Evolutionary conservation across 2,888 invertebrate genomes (phyloP), one percentile per base, ranked within the genome.

Genomic region (Lepidonotus clava): DNA sequence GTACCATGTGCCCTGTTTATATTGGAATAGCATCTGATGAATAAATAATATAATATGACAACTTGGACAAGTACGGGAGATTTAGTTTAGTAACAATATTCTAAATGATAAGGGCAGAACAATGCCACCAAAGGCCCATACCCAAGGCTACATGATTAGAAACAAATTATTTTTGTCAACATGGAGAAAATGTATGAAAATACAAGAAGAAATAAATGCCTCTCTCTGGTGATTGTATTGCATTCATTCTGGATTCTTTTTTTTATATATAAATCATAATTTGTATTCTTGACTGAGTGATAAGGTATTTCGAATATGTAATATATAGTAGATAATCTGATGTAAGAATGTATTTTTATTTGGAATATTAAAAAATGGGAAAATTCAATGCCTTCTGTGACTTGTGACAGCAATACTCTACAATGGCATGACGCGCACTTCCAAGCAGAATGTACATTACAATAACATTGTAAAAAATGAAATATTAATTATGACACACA

Each of bases 271-370:
- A 71, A 71, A 71, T 71, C 34, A 71, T 71, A 38, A 71, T 71
- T 71, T 71, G 38, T 71, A 71, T 71, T 71, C 38, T 71, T 71
- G 71, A 71, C 36, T 34, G 38, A 71, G 71, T 71, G 71, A 71
- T 71, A 71, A 71, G n/a, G n/a, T n/a, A n/a, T n/a, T n/a, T n/a
- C n/a, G n/a, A n/a, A n/a, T n/a, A n/a, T n/a, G n/a, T n/a, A n/a
- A n/a, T n/a, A n/a, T n/a, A n/a, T n/a, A n/a, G n/a, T n/a, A n/a
- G n/a, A n/a, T n/a, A n/a, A n/a, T n/a, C n/a, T n/a, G n/a, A n/a
- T n/a, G n/a, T n/a, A n/a, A n/a, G n/a, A n/a, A n/a, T n/a, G n/a
- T n/a, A n/a, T n/a, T n/a, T n/a, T n/a, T n/a, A n/a, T n/a, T n/a
- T n/a, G n/a, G n/a, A n/a, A n/a, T n/a, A n/a, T n/a, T n/a, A n/a